Base-by-base conservation (phyloP, 2,797 vertebrate species). In the Epinephelus awoara region DNA sequence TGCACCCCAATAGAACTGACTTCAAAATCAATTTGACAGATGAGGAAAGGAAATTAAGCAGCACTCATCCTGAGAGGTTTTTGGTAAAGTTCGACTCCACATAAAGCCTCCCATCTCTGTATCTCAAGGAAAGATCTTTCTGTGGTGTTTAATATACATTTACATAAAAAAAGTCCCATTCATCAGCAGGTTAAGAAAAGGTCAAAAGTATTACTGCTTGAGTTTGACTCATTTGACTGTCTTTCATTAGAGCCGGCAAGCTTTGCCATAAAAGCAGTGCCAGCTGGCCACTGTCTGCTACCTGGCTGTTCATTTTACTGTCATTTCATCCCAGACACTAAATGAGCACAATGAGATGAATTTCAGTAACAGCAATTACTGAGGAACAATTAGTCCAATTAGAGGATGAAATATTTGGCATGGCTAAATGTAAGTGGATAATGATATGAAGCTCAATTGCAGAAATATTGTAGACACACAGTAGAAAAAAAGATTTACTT, bases 301-400 rank as follows among this genome's bases (percentile, higher is more conserved):
- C 76, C 64, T 84, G 69, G 55, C 71, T 68, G n/a, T 72, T 77
- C 57, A 64, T 80, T 71, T 72, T 63, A 66, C 61, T 68, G 72
- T 61, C 72, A 54, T 75, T 77, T 80, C 52, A 83, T 71, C 66
- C 27, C 64, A 72, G 55, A 83, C 54, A 72, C 61, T 62, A 67
- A 79, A 77, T 74, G 52, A 79, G 77, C 55, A 72, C 64, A 75
- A 71, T 85, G 58, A 75, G 55, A 57, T 47, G 51, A 63, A 71
- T 75, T 77, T 67, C 70, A 64, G 57, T 55, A 67, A 56, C 65
- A 62, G 40, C 49, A 80, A 75, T 80, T 77, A 80, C 50, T 27
- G 46, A 58, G 55, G 23, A 77, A 76, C 74, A 85, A 85, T 85
- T 70, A 58, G 23, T 75, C 44, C 52, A 86, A 77, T 86, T 76